Evolutionary conservation across 1,140 invertebrate genomes (phyloP).

Genomic region (Limonius californicus): DNA sequence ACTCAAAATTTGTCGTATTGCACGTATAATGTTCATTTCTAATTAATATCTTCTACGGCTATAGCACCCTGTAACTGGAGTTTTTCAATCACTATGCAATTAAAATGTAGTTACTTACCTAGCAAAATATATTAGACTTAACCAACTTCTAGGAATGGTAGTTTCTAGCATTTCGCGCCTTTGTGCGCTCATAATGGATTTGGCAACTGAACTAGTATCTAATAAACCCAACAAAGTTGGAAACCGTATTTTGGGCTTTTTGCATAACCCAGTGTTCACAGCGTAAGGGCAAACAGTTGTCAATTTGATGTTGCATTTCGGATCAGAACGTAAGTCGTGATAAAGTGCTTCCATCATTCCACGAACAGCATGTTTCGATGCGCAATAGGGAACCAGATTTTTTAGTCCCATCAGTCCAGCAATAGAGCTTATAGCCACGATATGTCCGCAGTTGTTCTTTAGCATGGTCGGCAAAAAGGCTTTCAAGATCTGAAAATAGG

Average conservation of each 20-base stretch:
- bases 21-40: too few relatives aligned
- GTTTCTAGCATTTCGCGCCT: conserved; percentile 17
- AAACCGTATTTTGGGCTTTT: conserved; percentile 71
- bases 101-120: too few relatives aligned
- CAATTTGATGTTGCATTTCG: conserved; percentile 64
- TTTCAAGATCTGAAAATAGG: conserved; percentile 43
- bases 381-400: conserved; percentile 80
- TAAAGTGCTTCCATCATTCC: conserved; percentile 70
- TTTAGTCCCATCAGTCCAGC: conserved; percentile 69
- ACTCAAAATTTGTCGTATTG: too few relatives aligned
- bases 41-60: too few relatives aligned
- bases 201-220: conserved; percentile 59
- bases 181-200: conserved; percentile 50
- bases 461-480: conserved; percentile 80
- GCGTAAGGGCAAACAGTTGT: conserved; percentile 80
- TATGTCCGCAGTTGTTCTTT: conserved; percentile 70
- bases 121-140: not conserved
- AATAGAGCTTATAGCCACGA: conserved; percentile 80
- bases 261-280: conserved; percentile 80
- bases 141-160: not conserved
- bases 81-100: too few relatives aligned
- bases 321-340: conserved; percentile 62
- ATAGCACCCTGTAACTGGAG: too few relatives aligned
- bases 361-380: conserved; percentile 77
- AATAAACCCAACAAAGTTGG: conserved; percentile 62